Conservation (phyloP, 2,797 vertebrate genomes). For the Sebastes cheni region DNA sequence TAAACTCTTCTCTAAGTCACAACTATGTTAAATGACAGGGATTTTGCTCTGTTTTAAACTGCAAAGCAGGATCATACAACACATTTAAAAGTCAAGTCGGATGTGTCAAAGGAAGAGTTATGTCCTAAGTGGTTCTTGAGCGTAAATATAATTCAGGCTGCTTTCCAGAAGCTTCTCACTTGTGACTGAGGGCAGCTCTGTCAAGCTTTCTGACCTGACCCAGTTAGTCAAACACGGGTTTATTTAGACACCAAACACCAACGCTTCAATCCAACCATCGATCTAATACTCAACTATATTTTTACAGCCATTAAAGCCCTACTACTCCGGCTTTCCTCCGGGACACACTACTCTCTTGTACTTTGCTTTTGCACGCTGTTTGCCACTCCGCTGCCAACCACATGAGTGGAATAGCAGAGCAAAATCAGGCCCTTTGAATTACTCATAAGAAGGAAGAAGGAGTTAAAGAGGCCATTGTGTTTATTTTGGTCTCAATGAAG, state of each 20-base stretch:
- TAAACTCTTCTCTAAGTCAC: neutral
- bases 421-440: conserved; percentile 58
- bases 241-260: conserved; percentile 70
- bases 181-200: conserved; percentile 50
- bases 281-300: conserved; percentile 29
- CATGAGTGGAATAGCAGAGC: conserved; percentile 20
- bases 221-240: conserved; percentile 66
- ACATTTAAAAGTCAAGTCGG: neutral
- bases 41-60: neutral
- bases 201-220: conserved; percentile 63
- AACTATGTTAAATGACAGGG: neutral
- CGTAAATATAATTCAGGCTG: conserved; percentile 4
- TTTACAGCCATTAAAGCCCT: conserved; percentile 42
- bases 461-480: conserved; percentile 61
- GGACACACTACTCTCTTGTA: conserved; percentile 32
- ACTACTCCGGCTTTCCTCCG: neutral
- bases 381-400: neutral
- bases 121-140: conserved; percentile 20
- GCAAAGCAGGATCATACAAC: neutral
- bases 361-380: conserved; percentile 1
- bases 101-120: conserved; percentile 2
- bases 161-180: conserved; percentile 27
- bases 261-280: conserved; percentile 7
- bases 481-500: conserved; percentile 63
- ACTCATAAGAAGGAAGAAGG: conserved; percentile 44